Evolutionary conservation across 2,113 vertebrate genomes (phyloP), one percentile per base, ranked within the genome.

Genomic region (Tyrannus savana): DNA sequence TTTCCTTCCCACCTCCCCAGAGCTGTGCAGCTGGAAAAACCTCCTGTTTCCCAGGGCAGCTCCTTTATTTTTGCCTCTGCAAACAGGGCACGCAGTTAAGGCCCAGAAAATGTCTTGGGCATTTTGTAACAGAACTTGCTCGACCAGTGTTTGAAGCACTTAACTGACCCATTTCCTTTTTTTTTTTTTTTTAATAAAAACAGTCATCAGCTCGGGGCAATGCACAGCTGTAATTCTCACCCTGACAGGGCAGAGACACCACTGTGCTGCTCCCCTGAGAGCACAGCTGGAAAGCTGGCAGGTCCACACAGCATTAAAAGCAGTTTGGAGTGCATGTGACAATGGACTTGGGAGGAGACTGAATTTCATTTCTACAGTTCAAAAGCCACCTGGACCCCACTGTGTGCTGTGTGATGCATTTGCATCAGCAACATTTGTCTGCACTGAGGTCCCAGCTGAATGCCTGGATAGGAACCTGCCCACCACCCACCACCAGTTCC

Each of bases 1-100:
- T 68, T 79, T 52, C 82, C 75, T 73, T 92, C 42, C 33, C 35
- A 44, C 7, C 33, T 66, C 42, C 28, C 42, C 1, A 17, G 35
- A 92, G 68, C 14, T 84, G 85, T 10, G 13, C 55, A 92, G 75
- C 92, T 90, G 82, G 92, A 93, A 95, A 85, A 94, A 89, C 76
- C 73, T 95, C 76, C 0, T 59, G 25, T 47, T 91, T 95, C 77
- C 52, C 71, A 14, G 7, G 66, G 81, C 24, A 28, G 49, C 62
- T 68, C 71, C 53, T 93, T 89, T 79, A 59, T 91, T 94, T 89
- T 58, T 87, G 78, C 64, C 69, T 87, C 46, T 86, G 55, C 66
- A 50, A 58, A 52, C 52, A 67, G 44, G 3, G 10, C 84, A 47
- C 33, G 8, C 19, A 72, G 74, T 58, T 63, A 87, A 94, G 49